Percentiles rank a stretch among this genome's conserved stretches.
phyloP scores from a whole-genome alignment of 2,113 vertebrate genomes.

The Catharus fuscescens region DNA sequence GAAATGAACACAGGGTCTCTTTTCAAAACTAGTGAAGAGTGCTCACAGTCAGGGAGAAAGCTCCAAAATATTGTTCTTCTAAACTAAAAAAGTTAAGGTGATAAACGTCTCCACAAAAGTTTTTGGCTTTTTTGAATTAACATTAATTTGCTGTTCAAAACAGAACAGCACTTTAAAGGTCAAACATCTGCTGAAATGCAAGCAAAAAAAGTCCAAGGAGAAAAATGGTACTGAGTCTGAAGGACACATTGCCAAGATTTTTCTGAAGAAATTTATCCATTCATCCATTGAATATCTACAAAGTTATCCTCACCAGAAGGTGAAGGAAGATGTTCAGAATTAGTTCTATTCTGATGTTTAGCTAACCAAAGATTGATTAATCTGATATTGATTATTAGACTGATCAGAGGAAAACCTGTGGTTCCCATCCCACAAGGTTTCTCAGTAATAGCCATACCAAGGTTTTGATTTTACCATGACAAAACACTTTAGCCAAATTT shows the following conservation, averaged over 20 bases:
- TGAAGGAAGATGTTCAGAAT: neutral
- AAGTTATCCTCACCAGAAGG: neutral
- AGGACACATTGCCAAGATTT: neutral
- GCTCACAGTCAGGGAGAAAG: neutral
- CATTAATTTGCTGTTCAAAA: neutral
- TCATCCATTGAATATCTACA: neutral
- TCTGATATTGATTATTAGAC: neutral
- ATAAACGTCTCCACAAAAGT: neutral
- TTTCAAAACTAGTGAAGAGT: neutral
- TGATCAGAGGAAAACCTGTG: accelerated
- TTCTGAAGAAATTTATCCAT: neutral
- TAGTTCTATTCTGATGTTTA: neutral
- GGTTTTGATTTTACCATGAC: neutral
- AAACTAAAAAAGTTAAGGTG: neutral
- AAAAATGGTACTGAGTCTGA: neutral
- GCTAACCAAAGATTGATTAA: neutral
- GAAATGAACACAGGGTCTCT: neutral
- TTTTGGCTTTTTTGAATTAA: neutral
- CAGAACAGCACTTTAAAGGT: neutral
- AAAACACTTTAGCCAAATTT: neutral
- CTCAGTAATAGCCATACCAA: neutral
- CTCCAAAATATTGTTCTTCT: neutral
- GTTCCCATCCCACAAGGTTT: neutral
- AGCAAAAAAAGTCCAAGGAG: neutral
- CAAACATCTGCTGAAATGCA: neutral